These are phyloP conservation scores for Sphenopsis melanotis DNA, from an alignment of 2,797 vertebrate species.

Conservation along the genomic window DNA sequence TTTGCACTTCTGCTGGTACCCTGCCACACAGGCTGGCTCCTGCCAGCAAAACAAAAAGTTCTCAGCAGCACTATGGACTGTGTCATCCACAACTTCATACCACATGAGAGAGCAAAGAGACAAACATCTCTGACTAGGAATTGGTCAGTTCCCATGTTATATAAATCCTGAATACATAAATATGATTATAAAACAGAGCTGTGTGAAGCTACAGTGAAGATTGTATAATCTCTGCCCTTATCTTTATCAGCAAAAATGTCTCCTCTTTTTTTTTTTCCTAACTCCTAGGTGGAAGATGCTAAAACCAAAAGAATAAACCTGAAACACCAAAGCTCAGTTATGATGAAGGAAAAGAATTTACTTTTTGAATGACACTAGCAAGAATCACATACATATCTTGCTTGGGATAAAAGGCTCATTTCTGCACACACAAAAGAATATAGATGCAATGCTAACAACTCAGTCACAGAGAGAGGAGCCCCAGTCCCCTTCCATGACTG, in stretches of 20 bases:
- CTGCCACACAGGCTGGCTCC: conserved; percentile 5
- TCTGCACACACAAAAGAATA: background rate
- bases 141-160: conserved; percentile 16
- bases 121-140: background rate
- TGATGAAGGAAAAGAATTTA: background rate
- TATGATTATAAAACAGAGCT: conserved; percentile 4
- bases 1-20: background rate
- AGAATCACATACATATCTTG: background rate
- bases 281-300: background rate
- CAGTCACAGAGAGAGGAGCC: background rate
- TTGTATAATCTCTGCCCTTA: background rate
- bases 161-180: conserved; percentile 18
- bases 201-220: background rate
- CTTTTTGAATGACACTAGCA: background rate
- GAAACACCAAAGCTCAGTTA: background rate
- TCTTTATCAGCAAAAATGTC: background rate
- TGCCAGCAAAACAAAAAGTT: conserved; percentile 26
- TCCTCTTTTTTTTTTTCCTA: background rate
- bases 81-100: background rate
- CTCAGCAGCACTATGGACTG: background rate
- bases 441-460: background rate
- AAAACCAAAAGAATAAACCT: background rate
- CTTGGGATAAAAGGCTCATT: background rate
- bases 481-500: background rate
- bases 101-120: conserved; percentile 7